Evolutionary conservation across 2,113 vertebrate species (phyloP).

Genomic region (Carassius gibelio): DNA sequence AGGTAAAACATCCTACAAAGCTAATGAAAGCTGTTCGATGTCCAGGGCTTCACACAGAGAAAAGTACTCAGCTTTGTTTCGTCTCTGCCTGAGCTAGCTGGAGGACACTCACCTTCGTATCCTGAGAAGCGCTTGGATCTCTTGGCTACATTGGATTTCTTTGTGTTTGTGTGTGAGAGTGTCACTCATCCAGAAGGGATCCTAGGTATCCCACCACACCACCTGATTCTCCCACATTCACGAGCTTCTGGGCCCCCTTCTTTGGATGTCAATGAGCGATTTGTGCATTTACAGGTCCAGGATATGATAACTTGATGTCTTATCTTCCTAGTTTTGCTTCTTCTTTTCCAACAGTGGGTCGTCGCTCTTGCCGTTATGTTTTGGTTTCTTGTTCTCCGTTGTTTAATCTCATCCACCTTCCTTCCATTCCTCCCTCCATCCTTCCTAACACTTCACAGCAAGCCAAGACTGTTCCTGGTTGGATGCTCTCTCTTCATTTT

Average conservation of each 20-base stretch:
- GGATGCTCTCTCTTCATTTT: constrained; percentile 19
- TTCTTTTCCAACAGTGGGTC: not conserved
- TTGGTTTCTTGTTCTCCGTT: not conserved
- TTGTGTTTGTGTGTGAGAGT: constrained; percentile 36
- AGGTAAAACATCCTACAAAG: constrained; percentile 18
- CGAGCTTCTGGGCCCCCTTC: not conserved
- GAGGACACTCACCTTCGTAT: constrained; percentile 52
- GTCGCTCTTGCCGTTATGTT: not conserved
- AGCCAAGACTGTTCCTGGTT: constrained; percentile 18
- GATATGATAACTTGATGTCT: constrained; percentile 7
- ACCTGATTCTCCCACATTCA: constrained; percentile 50
- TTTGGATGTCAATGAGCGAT: not conserved
- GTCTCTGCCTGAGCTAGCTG: constrained; percentile 10
- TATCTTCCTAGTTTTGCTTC: not conserved
- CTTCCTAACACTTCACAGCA: constrained; percentile 25
- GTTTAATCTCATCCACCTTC: not conserved
- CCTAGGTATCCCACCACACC: constrained; percentile 35
- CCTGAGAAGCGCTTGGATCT: constrained; percentile 27
- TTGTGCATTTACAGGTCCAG: constrained; percentile 18
- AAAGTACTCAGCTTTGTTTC: not conserved
- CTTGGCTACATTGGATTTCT: constrained; percentile 47
- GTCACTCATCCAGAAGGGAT: constrained; percentile 46
- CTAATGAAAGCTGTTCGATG: constrained; percentile 25
- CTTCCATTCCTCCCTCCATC: not conserved
- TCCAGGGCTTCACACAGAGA: not conserved